Base-by-base conservation (phyloP, 2,113 vertebrate species). In the Dasyprocta punctata region DNA sequence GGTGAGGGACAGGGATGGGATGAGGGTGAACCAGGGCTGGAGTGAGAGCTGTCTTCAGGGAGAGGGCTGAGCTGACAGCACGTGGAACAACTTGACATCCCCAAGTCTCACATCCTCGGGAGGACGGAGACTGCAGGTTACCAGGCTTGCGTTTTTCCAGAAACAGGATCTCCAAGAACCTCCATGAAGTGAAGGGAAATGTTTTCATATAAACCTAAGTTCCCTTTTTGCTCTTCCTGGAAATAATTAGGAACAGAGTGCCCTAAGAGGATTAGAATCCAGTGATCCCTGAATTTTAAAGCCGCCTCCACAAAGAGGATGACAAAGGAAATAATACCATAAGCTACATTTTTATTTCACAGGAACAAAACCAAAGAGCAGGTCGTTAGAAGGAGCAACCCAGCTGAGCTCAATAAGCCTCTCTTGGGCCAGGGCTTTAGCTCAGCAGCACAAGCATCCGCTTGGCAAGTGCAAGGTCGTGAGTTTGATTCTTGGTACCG, bases 1-100 rank as follows among this genome's bases (percentile, higher is more conserved):
- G 67, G 94, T 7, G 13, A 41, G 33, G 22, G 47, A 4, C 5
- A 77, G 5, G 47, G 73, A 13, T 41, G 28, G 56, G 0, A 13
- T 30, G 36, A 80, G 58, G 33, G n/a, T n/a, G 4, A 41, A 77
- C 20, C 26, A 24, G 78, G 54, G 85, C 97, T 60, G 4, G 71
- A 97, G 20, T 13, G 36, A 63, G 22, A 2, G 93, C 92, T 47
- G 44, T 12, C 80, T 86, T 47, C 69, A 95, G 58, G 89, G 86
- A 97, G 60, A 83, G 13, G 81, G 96, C 44, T 47, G 77, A 0
- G 56, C 22, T 94, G 86, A 96, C 22, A 63, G 7, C 52, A 17
- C 52, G 26, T 14, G 26, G 22, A 61, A 83, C 77, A 14, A 56
- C 73, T 58, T 95, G 85, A 97, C 97, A 96, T 81, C 83, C 2